A percentile compares a stretch with the other conserved stretches of the same genome.
These are phyloP conservation scores for Hapalemur alaotrensis DNA, from an alignment of 2,797 vertebrate genomes.

Conservation along the genomic window DNA sequence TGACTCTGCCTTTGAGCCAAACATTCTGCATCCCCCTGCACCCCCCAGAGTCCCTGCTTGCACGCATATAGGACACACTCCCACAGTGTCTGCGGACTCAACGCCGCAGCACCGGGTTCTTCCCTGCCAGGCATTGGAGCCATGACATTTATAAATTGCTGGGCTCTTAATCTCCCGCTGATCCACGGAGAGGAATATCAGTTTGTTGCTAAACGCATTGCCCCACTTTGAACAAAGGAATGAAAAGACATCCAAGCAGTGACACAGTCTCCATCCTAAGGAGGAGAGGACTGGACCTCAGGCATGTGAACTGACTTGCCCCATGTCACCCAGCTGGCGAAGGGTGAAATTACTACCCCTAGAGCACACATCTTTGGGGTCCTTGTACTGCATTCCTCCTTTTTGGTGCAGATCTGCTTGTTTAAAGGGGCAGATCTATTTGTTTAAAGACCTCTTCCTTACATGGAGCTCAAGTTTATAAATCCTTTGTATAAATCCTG, in stretches of 20 bases:
- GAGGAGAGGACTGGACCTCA: not conserved
- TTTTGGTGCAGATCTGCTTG: not conserved
- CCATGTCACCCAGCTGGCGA: accelerated
- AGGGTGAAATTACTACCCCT: accelerated
- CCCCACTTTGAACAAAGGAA: not conserved
- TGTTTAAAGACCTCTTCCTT: not conserved
- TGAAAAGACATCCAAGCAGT: not conserved
- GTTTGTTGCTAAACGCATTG: conserved; percentile 21
- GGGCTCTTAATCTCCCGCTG: conserved; percentile 47
- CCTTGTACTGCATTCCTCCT: not conserved
- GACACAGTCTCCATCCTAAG: accelerated
- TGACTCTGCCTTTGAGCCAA: not conserved
- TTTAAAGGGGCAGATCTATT: not conserved
- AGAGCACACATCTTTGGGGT: not conserved
- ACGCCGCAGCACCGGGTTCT: not conserved
- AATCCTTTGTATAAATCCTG: not conserved
- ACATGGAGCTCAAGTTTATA: not conserved
- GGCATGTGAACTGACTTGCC: not conserved
- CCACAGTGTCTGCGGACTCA: not conserved
- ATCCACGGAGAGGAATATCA: not conserved
- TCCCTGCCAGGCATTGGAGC: not conserved
- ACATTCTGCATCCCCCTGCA: accelerated
- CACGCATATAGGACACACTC: not conserved
- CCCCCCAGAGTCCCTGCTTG: not conserved
- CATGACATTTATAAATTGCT: conserved; percentile 59